These are phyloP conservation scores for Trichopoda pennipes DNA, from an alignment of 2,888 invertebrate genomes.

Conservation along the genomic window DNA sequence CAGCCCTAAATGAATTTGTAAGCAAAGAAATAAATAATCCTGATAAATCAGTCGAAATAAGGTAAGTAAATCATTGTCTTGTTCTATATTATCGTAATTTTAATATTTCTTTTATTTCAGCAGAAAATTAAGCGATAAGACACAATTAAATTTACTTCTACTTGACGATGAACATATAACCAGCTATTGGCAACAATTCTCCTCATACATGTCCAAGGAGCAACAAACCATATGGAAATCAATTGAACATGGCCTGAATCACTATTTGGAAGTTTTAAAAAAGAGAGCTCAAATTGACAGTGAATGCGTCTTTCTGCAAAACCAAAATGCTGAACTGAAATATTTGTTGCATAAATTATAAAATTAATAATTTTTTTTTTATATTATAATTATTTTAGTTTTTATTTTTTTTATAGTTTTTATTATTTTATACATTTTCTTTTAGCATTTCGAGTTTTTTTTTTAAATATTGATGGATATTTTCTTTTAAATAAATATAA, in stretches of 20 bases:
- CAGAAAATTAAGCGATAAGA: constrained; percentile 5
- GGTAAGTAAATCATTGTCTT: background rate
- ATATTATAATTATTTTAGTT: background rate
- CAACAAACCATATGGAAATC: constrained; percentile 86
- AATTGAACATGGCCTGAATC: constrained; percentile 79
- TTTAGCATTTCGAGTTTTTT: too few relatives aligned
- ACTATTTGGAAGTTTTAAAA: constrained; percentile 78
- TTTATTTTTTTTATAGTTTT: background rate
- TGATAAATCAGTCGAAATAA: constrained; percentile 22
- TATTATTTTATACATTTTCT: too few relatives aligned
- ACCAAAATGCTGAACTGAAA: constrained; percentile 86
- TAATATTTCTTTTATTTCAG: constrained; percentile 4
- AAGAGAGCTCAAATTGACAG: constrained; percentile 86
- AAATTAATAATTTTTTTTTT: background rate
- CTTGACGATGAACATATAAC: constrained; percentile 82
- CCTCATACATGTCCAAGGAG: constrained; percentile 83
- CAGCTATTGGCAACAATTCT: constrained; percentile 86
- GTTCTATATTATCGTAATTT: background rate
- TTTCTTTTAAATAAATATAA: too few relatives aligned
- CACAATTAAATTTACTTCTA: constrained; percentile 70
- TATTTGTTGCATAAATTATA: constrained; percentile 84
- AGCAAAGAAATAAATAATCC: constrained; percentile 55
- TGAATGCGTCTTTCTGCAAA: constrained; percentile 85
- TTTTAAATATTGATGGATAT: too few relatives aligned
- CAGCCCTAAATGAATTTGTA: constrained; percentile 85